Conservation (phyloP, 2,888 invertebrate genomes). For the Lithosia quadra region DNA sequence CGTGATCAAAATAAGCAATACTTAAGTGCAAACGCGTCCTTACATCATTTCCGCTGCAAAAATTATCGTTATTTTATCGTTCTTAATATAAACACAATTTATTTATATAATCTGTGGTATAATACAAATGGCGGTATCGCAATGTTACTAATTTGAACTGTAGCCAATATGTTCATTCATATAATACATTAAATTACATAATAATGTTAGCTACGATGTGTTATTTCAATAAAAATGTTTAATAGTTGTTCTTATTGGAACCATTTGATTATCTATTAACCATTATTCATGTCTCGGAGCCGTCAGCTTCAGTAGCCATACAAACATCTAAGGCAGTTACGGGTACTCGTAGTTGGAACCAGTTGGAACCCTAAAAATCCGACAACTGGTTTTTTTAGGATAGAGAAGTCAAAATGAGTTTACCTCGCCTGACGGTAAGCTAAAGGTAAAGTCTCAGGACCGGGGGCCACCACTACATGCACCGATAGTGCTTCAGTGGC, state of each 20-base stretch:
- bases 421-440: too few relatives aligned
- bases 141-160: constrained; percentile 19
- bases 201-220: background rate
- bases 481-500: too few relatives aligned
- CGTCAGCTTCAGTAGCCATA: too few relatives aligned
- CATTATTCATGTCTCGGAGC: too few relatives aligned
- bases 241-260: background rate
- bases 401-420: too few relatives aligned
- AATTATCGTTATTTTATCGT: constrained; percentile 7
- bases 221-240: background rate
- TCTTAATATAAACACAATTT: constrained; percentile 11
- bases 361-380: too few relatives aligned
- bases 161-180: constrained; percentile 22
- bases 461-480: too few relatives aligned
- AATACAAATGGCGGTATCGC: constrained; percentile 14
- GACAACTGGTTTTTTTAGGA: too few relatives aligned
- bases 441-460: too few relatives aligned
- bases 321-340: too few relatives aligned
- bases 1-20: background rate
- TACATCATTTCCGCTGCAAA: constrained; percentile 8
- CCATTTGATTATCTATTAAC: background rate
- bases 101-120: constrained; percentile 14
- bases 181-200: constrained; percentile 13
- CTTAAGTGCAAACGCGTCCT: background rate
- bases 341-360: too few relatives aligned